Evolutionary conservation across 2,113 vertebrate genomes (phyloP), one percentile per base, ranked within the genome.

Genomic region (Urocynchramus pylzowi): DNA sequence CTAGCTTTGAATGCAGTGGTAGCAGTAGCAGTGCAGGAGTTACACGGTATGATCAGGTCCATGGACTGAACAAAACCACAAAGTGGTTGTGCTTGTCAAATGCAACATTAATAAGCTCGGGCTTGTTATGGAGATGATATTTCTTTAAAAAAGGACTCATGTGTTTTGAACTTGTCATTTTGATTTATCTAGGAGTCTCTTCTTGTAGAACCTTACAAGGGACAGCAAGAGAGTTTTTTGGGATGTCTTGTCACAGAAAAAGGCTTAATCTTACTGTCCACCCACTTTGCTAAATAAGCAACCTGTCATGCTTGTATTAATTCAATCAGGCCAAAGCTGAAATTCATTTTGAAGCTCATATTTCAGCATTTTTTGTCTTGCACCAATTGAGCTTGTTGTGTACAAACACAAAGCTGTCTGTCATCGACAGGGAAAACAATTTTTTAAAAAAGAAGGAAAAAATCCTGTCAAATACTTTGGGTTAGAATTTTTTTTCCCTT

Each of bases 161-260:
- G 15, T 84, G 74, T 91, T 97, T 93, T 94, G 84, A 97, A 95
- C 14, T 35, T 91, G 91, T 96, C 69, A 85, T 82, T 95, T 95
- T 87, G 61, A 93, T 97, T 98, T 96, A 45, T 65, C 67, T 87
- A 18, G 35, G 23, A 95, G 53, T 49, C 28, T 88, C 56, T 42
- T 90, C 95, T 95, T 82, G 71, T 67, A 94, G 96, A 90, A 89
- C 53, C 64, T 85, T 84, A 63, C 3, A 4, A 84, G 44, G 67
- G 84, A 83, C 69, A 87, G 85, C 59, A 37, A 47, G 24, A 86
- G 73, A 79, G 26, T 59, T 93, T 91, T 84, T 33, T 4, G 47
- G 82, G 68, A 75, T 49, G 24, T 56, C 52, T 86, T 80, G 50
- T 90, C 79, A 49, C 15, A 79, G 47, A 33, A 67, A 84, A 86